A percentile compares a stretch with the other conserved stretches of the same genome.
phyloP scores from a whole-genome alignment of 1,140 invertebrate species.

The Pseudobourletiella spinata region DNA sequence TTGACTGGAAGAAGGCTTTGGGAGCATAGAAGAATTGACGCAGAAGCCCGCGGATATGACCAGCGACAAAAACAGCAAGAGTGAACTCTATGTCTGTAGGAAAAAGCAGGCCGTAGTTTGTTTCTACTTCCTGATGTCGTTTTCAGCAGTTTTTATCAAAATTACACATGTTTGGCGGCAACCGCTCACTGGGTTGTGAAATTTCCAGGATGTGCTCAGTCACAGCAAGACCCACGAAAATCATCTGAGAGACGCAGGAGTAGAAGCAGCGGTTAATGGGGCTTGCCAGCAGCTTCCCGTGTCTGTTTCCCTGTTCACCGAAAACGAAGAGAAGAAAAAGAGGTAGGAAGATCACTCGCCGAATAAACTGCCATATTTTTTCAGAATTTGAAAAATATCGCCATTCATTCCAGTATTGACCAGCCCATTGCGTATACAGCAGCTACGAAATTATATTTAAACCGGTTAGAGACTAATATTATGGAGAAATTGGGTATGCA shows the following conservation, averaged over 20 bases:
- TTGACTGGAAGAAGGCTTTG: neutral
- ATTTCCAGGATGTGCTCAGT: neutral
- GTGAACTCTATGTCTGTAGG: neutral
- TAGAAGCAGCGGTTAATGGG: neutral
- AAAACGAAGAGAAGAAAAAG: neutral
- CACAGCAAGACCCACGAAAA: neutral
- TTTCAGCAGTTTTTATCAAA: neutral
- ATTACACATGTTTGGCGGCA: neutral
- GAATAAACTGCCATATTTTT: neutral
- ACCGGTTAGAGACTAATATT: too few relatives aligned
- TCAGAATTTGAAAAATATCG: neutral
- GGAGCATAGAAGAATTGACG: neutral
- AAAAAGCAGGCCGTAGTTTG: neutral
- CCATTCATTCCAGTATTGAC: neutral
- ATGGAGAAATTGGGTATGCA: too few relatives aligned
- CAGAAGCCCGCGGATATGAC: neutral
- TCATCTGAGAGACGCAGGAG: neutral
- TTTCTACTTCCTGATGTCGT: slow-evolving; percentile 1
- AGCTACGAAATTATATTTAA: neutral
- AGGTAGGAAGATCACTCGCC: neutral
- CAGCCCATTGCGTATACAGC: neutral
- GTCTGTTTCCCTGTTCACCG: neutral
- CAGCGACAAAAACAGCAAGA: neutral
- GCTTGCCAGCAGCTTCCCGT: neutral
- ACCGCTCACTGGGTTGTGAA: neutral